phyloP scores from a whole-genome alignment of 1,140 invertebrate species.

The Elysia chlorotica region DNA sequence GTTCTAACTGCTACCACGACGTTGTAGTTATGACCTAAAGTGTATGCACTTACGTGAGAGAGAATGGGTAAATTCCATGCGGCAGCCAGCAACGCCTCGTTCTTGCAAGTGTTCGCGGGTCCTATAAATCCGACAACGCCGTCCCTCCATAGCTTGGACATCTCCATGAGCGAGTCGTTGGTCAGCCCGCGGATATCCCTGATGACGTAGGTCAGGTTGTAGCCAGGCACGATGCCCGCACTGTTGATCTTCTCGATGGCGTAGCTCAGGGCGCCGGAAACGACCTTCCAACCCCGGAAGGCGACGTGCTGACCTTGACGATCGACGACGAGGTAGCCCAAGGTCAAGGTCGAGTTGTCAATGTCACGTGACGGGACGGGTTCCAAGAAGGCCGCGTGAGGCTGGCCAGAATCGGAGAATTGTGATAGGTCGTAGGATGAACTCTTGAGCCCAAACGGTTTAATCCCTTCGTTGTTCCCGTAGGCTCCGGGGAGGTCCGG shows the following conservation, averaged over 20 bases:
- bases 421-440: not conserved
- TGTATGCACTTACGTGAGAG: not conserved
- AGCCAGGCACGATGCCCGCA: not conserved
- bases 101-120: not conserved
- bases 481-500: no score
- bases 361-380: not conserved
- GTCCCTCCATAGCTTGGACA: not conserved
- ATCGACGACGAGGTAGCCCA: not conserved
- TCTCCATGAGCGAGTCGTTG: not conserved
- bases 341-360: not conserved
- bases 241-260: not conserved
- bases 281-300: not conserved
- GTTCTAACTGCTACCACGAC: no score
- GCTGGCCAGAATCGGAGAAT: not conserved
- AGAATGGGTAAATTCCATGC: not conserved
- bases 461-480: no score
- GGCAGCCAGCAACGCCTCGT: not conserved
- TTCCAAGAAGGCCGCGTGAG: not conserved
- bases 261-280: not conserved
- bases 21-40: no score
- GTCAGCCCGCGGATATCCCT: not conserved
- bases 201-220: not conserved
- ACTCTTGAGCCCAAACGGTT: no score
- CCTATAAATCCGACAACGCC: not conserved
- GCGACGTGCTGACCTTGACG: not conserved